phyloP scores from a whole-genome alignment of 2,888 invertebrate species.

The Drosophila emarginata region DNA sequence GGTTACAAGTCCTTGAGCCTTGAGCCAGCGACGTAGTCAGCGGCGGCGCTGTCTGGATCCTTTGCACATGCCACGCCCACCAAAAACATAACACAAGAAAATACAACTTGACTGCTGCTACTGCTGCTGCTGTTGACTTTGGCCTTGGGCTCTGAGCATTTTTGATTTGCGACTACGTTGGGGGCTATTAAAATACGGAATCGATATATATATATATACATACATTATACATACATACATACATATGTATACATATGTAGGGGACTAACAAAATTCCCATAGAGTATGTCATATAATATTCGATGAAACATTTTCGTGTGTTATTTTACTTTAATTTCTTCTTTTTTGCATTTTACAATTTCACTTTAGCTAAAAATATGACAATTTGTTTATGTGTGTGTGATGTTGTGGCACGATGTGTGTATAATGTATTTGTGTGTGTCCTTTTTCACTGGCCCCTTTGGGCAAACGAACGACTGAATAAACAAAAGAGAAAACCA shows the following conservation, averaged over 20 bases:
- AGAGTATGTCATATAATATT: not conserved
- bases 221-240: not conserved
- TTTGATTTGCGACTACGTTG: constrained; percentile 36
- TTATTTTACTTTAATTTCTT: constrained; percentile 67
- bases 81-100: constrained; percentile 2
- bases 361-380: constrained; percentile 9
- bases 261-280: not conserved
- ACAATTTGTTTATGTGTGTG: constrained; percentile 26
- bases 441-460: constrained; percentile 31
- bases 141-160: constrained; percentile 34
- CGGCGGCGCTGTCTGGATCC: constrained; percentile 12
- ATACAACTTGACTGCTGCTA: constrained; percentile 22
- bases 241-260: not conserved
- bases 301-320: not conserved
- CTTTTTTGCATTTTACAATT: constrained; percentile 27
- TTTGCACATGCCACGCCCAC: constrained; percentile 51
- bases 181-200: constrained; percentile 21
- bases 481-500: constrained; percentile 61
- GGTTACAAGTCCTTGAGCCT: constrained; percentile 28
- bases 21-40: constrained; percentile 4
- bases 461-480: constrained; percentile 53
- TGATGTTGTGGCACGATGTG: not conserved
- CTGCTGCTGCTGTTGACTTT: constrained; percentile 52
- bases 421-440: constrained; percentile 22
- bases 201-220: constrained; percentile 4